Evolutionary conservation across 2,888 invertebrate species (phyloP).

Genomic region (Sesia bembeciformis): DNA sequence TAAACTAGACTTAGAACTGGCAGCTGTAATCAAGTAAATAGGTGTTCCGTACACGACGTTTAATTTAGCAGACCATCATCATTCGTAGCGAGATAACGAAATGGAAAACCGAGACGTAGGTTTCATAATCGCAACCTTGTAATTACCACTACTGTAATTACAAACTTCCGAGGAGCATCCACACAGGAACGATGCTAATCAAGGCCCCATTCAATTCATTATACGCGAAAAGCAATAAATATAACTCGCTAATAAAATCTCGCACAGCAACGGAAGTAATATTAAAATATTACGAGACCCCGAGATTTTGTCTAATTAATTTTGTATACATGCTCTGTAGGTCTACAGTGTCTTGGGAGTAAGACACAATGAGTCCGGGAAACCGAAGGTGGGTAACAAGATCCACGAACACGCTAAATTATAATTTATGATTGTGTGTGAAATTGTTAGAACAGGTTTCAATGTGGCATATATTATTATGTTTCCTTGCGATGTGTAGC

Average conservation of each 20-base stretch:
- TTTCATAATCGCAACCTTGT: constrained; percentile 54
- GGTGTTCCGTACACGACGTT: constrained; percentile 49
- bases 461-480: constrained; percentile 36
- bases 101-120: constrained; percentile 44
- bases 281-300: constrained; percentile 70
- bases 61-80: constrained; percentile 67
- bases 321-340: constrained; percentile 63
- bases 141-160: constrained; percentile 70
- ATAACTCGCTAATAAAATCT: constrained; percentile 65
- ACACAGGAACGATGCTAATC: constrained; percentile 57
- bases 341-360: constrained; percentile 68
- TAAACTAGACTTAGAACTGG: constrained; percentile 32
- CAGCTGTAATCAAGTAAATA: constrained; percentile 53
- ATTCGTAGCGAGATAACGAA: constrained; percentile 47
- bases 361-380: constrained; percentile 63
- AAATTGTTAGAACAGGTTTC: constrained; percentile 67
- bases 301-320: constrained; percentile 72
- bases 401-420: constrained; percentile 66
- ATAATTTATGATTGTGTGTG: constrained; percentile 74
- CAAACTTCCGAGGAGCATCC: constrained; percentile 47
- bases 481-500: constrained; percentile 37
- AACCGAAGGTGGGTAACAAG: constrained; percentile 61
- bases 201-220: constrained; percentile 63
- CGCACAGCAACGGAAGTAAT: constrained; percentile 62
- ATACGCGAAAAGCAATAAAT: constrained; percentile 65